These are phyloP conservation scores for Carollia perspicillata DNA, from an alignment of 2,113 vertebrate species.

Conservation along the genomic window DNA sequence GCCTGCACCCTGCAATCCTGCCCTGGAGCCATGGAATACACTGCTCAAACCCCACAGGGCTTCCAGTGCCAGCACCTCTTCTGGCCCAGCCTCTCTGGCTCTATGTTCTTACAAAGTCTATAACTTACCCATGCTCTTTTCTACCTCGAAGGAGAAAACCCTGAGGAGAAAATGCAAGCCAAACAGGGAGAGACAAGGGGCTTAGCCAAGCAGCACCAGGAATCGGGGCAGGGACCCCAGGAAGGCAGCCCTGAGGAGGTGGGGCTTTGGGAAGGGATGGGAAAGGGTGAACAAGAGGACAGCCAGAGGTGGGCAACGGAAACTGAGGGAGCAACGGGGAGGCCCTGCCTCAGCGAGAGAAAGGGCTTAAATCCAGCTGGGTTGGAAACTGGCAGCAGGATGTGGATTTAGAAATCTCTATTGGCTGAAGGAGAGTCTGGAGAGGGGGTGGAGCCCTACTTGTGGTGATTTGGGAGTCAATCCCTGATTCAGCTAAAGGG, in stretches of 20 bases:
- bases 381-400: not conserved
- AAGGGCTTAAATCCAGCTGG: not conserved
- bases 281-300: not conserved
- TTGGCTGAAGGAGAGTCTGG: not conserved
- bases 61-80: not conserved
- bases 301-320: not conserved
- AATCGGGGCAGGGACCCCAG: not conserved
- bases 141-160: not conserved
- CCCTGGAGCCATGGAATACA: not conserved
- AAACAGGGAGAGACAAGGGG: not conserved
- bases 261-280: not conserved
- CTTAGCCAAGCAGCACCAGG: not conserved
- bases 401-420: not conserved
- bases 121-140: not conserved
- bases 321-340: not conserved
- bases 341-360: not conserved
- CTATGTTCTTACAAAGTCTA: not conserved
- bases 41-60: not conserved
- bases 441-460: not conserved
- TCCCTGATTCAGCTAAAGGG: not conserved
- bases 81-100: not conserved
- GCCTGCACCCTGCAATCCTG: not conserved
- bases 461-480: not conserved
- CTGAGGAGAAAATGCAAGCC: not conserved
- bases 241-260: not conserved